Evolutionary conservation across 1,140 invertebrate genomes (phyloP).

Genomic region (Aleiodes sp.): DNA sequence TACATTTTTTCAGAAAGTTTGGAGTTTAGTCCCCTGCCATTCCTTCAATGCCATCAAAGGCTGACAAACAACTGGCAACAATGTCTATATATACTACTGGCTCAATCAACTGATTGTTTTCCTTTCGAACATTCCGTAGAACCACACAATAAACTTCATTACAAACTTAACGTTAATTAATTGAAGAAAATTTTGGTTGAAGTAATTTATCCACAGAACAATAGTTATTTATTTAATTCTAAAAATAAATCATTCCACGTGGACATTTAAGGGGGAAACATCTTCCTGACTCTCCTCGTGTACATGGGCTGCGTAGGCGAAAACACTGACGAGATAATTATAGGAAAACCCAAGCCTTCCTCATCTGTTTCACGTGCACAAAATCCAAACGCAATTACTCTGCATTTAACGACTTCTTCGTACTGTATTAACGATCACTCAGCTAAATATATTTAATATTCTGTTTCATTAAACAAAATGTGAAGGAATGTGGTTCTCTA

Average conservation of each 20-base stretch:
- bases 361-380: slow-evolving; percentile 7
- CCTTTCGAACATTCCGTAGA: neutral
- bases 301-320: slow-evolving; percentile 39
- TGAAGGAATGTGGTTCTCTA: too few species aligned
- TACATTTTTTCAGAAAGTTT: too few species aligned
- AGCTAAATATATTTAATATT: too few species aligned
- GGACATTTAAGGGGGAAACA: neutral
- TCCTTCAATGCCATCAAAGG: neutral
- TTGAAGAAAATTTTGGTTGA: neutral
- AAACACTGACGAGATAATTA: slow-evolving; percentile 48
- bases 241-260: slow-evolving; percentile 42
- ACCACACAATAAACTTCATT: neutral
- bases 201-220: neutral
- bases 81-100: neutral
- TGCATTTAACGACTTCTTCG: neutral
- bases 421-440: neutral
- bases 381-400: slow-evolving; percentile 5
- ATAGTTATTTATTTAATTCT: slow-evolving; percentile 34
- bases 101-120: slow-evolving; percentile 20
- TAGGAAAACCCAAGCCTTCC: slow-evolving; percentile 33
- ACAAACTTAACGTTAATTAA: neutral
- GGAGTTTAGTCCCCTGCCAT: neutral
- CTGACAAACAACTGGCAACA: neutral
- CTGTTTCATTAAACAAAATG: too few species aligned
- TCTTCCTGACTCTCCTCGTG: neutral